Percentiles rank a stretch among this genome's conserved stretches.
Conservation (phyloP, 2,888 invertebrate species). For the Tanytarsus gracilentus region DNA sequence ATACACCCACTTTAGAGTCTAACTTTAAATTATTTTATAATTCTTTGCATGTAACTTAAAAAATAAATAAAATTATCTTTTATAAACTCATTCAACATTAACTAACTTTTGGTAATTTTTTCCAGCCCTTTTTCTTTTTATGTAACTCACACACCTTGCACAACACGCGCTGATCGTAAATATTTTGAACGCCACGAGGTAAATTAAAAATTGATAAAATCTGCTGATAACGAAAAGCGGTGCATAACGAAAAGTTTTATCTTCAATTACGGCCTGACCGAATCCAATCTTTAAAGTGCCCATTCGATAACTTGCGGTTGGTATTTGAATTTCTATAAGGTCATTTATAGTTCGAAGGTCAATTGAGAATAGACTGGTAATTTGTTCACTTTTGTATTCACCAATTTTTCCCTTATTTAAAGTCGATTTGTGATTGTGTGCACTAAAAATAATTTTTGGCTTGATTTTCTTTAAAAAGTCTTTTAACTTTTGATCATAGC, state of each 20-base stretch:
- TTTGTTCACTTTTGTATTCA: conserved; percentile 26
- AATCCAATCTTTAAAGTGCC: conserved; percentile 43
- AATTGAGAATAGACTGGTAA: not conserved
- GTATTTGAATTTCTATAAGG: conserved; percentile 74
- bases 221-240: not conserved
- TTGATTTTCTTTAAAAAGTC: conserved; percentile 54
- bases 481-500: conserved; percentile 35
- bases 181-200: too few relatives aligned
- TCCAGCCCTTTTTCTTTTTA: too few relatives aligned
- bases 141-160: too few relatives aligned
- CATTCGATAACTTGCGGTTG: conserved; percentile 96
- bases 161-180: too few relatives aligned
- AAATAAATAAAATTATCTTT: too few relatives aligned
- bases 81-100: too few relatives aligned
- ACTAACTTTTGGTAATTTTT: too few relatives aligned
- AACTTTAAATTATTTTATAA: too few relatives aligned
- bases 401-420: not conserved
- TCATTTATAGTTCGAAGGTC: conserved; percentile 30
- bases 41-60: too few relatives aligned
- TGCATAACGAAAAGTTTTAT: not conserved
- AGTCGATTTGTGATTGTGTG: conserved; percentile 52
- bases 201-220: conserved; percentile 10
- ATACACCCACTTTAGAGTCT: too few relatives aligned
- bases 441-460: conserved; percentile 62
- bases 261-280: not conserved